Base-by-base conservation (phyloP, 1,140 invertebrate genomes). In the Thrips palmi region DNA sequence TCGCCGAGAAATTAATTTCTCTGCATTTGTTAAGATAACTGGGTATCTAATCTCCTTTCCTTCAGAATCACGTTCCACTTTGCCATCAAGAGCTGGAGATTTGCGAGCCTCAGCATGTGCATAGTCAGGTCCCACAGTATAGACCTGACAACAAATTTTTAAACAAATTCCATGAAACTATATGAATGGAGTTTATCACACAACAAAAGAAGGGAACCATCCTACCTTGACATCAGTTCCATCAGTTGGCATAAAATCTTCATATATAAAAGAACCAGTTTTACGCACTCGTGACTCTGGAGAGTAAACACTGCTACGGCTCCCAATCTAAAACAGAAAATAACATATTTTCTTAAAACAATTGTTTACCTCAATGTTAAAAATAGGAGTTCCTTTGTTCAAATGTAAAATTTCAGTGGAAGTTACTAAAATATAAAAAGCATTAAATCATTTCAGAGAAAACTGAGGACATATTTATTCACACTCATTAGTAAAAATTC, bases 211-310 rank as follows among this genome's bases (percentile, higher is more conserved):
- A n/a, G n/a, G n/a, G n/a, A 11, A 34, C 27, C 10, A 29, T 43
- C 17, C 11, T 19, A 82, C 79, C 62, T 86, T 86, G 4, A 86
- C 80, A 65, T 86, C 82, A 19, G 81, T 74, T 57, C 96, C 96
- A 71, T 99, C 96, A 17, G 96, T 99, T 1, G 94, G 93, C 92
- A 99, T 99, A 59, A 99, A 99, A 62, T 99, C 94, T 73, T 99
- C 96, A 58, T 99, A 99, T 53, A 99, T 97, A 61, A 89, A 99
- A 7, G 91, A 97, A 12, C 96, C 94, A 14, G 85, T 88, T 61
- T 91, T 94, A 20, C 96, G 68, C 11, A 99, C 87, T 47, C 87
- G 70, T 31, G 88, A 96, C 58, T 96, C 89, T 7, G 87, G 83
- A 1, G 89, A 96, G 59, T 99, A 99, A 27, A 97, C 91, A 59